phyloP scores from a whole-genome alignment of 2,113 vertebrate genomes.

The Catharus fuscescens region DNA sequence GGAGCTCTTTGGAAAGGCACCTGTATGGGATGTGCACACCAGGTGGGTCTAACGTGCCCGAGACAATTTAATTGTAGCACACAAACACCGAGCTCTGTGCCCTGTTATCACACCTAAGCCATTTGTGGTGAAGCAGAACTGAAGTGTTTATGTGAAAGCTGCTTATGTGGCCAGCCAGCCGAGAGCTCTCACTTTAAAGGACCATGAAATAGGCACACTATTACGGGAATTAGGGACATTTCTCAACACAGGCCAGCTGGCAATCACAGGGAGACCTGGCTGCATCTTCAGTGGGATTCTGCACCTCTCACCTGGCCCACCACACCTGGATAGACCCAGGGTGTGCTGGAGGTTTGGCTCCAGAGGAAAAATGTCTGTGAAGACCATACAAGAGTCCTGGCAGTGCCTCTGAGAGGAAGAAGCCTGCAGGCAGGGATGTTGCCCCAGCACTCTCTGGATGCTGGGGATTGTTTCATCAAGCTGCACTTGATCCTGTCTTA shows the following conservation, averaged over 20 bases:
- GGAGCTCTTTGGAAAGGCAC: background rate
- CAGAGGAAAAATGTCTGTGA: background rate
- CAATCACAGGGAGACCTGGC: background rate
- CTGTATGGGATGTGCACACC: background rate
- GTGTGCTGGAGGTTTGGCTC: background rate
- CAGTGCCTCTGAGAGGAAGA: background rate
- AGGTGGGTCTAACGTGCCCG: background rate
- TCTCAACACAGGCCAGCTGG: constrained; percentile 19
- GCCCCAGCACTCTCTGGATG: background rate
- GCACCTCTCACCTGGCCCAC: background rate
- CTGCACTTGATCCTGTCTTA: background rate
- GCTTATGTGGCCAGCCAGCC: constrained; percentile 47
- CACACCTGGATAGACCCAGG: background rate
- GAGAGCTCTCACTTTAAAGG: constrained; percentile 31
- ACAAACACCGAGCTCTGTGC: background rate
- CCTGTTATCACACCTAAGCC: constrained; percentile 44
- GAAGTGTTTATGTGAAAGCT: constrained; percentile 65
- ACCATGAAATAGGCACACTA: constrained; percentile 50
- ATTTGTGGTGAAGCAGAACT: constrained; percentile 48
- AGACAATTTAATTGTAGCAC: constrained; percentile 4
- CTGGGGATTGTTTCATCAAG: background rate
- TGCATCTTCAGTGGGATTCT: background rate
- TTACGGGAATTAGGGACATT: constrained; percentile 36
- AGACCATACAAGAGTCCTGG: background rate
- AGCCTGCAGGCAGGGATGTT: background rate